These are phyloP conservation scores for Notoglanidium macrostoma DNA, from an alignment of 2,797 vertebrate genomes.

Conservation along the genomic window DNA sequence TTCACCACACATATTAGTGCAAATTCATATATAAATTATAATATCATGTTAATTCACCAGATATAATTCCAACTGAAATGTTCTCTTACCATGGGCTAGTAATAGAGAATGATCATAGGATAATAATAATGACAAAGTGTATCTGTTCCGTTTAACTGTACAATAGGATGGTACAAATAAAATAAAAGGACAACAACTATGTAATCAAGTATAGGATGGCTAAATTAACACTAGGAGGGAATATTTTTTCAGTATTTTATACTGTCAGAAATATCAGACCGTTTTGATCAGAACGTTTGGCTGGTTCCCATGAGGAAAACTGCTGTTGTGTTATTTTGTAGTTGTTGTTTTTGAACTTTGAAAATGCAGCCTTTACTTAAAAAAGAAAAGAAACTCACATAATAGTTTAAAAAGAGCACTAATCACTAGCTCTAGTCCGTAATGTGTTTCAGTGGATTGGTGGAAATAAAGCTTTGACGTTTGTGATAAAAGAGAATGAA, in stretches of 20 bases:
- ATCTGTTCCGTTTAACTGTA: neutral
- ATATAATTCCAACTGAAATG: neutral
- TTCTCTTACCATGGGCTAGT: neutral
- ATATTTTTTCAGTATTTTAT: neutral
- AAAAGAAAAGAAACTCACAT: neutral
- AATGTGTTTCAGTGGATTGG: neutral
- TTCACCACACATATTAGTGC: neutral
- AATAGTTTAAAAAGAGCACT: neutral
- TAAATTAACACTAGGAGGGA: neutral
- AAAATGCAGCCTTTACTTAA: neutral
- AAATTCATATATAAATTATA: neutral
- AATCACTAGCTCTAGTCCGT: neutral
- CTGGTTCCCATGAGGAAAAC: neutral
- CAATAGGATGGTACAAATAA: neutral
- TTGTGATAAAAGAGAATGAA: neutral
- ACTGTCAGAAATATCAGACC: neutral
- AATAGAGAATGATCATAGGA: neutral
- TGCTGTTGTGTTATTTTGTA: neutral
- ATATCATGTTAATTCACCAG: neutral
- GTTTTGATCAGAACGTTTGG: neutral
- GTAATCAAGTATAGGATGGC: neutral
- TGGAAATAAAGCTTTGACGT: constrained; percentile 11
- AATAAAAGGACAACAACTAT: neutral
- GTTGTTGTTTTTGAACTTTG: neutral
- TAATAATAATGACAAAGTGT: neutral